Evolutionary conservation across 2,113 vertebrate species (phyloP), one percentile per base, ranked within the genome.

Genomic region (Cariama cristata): DNA sequence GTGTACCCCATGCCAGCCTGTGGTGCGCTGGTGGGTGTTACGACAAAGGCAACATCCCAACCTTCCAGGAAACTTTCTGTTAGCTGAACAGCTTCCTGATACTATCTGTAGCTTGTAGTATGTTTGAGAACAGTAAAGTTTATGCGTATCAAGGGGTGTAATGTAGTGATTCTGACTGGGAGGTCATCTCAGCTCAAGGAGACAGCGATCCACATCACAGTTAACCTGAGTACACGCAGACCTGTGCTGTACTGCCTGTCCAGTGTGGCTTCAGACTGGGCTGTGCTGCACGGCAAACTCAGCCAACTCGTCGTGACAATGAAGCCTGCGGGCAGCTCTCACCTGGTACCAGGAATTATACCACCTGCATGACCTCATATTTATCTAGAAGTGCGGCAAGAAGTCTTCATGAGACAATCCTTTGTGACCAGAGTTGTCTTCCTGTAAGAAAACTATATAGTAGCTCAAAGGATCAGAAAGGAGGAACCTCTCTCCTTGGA

Each of bases 1-100:
- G 17, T 0, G 0, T 32, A 28, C 11, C 64, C 55, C 1, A 0
- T 42, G 30, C 11, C 42, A 33, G 35, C 15, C 42, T 42, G 14
- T 9, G 35, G 56, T 67, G 21, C 4, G 1, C 5, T 18, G 11
- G 44, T 49, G 14, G 28, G 32, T 30, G 35, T 32, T 60, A 23
- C 5, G 33, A 26, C 26, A 80, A 19, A 67, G 38, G 16, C 2
- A 85, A 35, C 49, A 55, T 13, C 11, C 13, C 9, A 62, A 13
- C 14, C 35, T 58, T 32, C 20, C 42, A 62, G 47, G 14, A 88
- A 56, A 19, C 16, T 68, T 50, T 17, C n/a, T 56, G 26, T 28
- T 12, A 59, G 15, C 18, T 45, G 27, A 74, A 18, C 12, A 74
- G 12, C 5, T 90, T 80, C 3, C 55, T 45, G 12, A 16, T 24